Evolutionary conservation across 2,797 vertebrate species (phyloP).

Genomic region (Naso thynnoides): DNA sequence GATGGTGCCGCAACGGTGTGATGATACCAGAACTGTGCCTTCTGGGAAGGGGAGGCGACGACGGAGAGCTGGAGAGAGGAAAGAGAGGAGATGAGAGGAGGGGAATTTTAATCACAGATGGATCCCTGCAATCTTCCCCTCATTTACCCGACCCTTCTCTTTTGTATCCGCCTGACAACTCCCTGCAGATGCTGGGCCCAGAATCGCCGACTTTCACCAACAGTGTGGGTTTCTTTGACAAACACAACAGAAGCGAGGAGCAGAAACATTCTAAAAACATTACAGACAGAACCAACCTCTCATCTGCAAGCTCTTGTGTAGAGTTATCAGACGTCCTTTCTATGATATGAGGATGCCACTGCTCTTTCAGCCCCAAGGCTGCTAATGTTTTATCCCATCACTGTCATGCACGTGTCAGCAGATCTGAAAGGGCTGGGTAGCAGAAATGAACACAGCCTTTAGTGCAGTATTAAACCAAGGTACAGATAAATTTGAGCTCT

Average conservation of each 20-base stretch:
- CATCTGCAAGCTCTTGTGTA: constrained; percentile 37
- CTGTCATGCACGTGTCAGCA: constrained; percentile 41
- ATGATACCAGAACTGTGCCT: constrained; percentile 41
- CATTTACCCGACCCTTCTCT: constrained; percentile 56
- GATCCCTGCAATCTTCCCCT: constrained; percentile 52
- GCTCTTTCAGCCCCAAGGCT: constrained; percentile 53
- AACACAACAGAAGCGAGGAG: constrained; percentile 21
- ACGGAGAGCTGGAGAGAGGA: constrained; percentile 41
- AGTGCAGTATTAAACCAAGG: constrained; percentile 67
- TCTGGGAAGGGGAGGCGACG: constrained; percentile 44
- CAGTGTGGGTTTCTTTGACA: constrained; percentile 40
- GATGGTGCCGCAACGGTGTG: constrained; percentile 47
- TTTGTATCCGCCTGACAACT: constrained; percentile 59
- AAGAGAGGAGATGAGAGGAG: constrained; percentile 55
- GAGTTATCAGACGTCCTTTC: constrained; percentile 37
- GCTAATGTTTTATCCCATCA: constrained; percentile 59
- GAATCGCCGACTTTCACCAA: constrained; percentile 48
- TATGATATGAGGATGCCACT: constrained; percentile 41
- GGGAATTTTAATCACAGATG: constrained; percentile 35
- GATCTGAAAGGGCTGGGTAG: constrained; percentile 39
- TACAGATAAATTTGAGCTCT: constrained; percentile 61
- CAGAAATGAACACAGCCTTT: constrained; percentile 34
- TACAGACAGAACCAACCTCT: constrained; percentile 34
- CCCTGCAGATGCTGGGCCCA: constrained; percentile 57
- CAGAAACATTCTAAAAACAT: constrained; percentile 25